Evolutionary conservation across 37 sponge, comb jelly and placozoan genomes (phyloP), one percentile per base, ranked within the genome.

Genomic region (Oopsacas minuta): DNA sequence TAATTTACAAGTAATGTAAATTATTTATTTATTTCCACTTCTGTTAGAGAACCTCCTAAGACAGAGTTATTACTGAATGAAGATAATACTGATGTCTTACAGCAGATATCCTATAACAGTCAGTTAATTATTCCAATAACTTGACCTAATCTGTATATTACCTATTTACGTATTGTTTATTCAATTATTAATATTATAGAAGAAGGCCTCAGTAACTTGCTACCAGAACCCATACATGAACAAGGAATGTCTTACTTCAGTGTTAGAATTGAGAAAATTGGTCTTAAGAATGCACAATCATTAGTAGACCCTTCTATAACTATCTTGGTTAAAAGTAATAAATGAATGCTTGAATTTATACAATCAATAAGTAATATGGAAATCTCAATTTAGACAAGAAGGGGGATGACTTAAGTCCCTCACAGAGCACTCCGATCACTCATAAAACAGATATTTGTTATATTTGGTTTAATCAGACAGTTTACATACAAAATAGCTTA

Each of bases 191-290:
- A 42, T 10, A 61, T 5, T 34, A 61, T 61, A 61, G 75, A 61
- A 12, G 75, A 61, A 34, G 75, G 75, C 22, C 75, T 25, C 3
- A 61, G 22, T 34, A 52, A 10, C 37, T 23, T 84, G 82, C 28
- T 36, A 15, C 82, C 85, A 25, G 52, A 12, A 15, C 42, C 49
- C 22, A 39, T 82, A 75, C 30, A 10, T 12, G 37, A 36, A 10
- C 85, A 86, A 34, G 92, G 88, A 35, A 39, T 38, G 39, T 89
- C 88, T 49, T 88, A 89, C 52, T 75, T 92, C 37, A 90, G 85
- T 36, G 90, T 92, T 32, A 39, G 39, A 39, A 86, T 92, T 22
- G 89, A 92, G 36, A 88, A 87, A 75, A 90, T 92, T 37, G 93
- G 89, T 3, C 83, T 92, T 38, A 92, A 92, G 39, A 87, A 92